Base-by-base conservation (phyloP, 2,113 vertebrate genomes). In the Hippocampus barbouri region DNA sequence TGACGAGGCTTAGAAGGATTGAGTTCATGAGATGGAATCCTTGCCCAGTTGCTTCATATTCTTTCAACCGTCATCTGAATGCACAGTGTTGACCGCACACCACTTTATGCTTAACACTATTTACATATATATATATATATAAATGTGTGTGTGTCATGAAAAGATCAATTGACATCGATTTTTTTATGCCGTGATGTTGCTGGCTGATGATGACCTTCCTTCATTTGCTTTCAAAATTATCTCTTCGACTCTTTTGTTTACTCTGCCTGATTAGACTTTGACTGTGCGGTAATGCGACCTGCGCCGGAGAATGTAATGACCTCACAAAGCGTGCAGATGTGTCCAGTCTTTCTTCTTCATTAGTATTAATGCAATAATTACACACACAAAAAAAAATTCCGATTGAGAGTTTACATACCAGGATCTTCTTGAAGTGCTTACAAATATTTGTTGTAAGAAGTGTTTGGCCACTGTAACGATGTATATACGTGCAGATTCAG, bases 1-100 rank as follows among this genome's bases (percentile, higher is more conserved):
- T 86, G 87, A 89, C 83, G 73, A 57, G 85, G 86, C 83, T 90
- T 89, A 88, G 80, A 83, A 76, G 84, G 87, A 90, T 91, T 87
- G 83, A 85, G 70, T 89, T 89, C 83, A 87, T 86, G 71, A 88
- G 72, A 76, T 25, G 66, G 87, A 86, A 89, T 85, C 85, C 82
- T 70, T 54, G 79, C 72, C 78, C 77, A 71, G 83, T 75, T 84
- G 75, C 75, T 69, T 85, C 74, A 66, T 51, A 68, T 49, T 77
- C 70, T 78, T 82, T 81, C 72, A 73, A 85, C 85, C 72, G 79
- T 75, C 69, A 70, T 53, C 20, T 51, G 63, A 76, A 76, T 25
- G 51, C 77, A 73, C 61, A 30, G 23, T 53, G 21, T 72, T 76
- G 70, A 63, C 61, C 49, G 34, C 34, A 38, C 34, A 6, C 30